phyloP scores from a whole-genome alignment of 2,888 invertebrate genomes.

The Cheilosia soror region DNA sequence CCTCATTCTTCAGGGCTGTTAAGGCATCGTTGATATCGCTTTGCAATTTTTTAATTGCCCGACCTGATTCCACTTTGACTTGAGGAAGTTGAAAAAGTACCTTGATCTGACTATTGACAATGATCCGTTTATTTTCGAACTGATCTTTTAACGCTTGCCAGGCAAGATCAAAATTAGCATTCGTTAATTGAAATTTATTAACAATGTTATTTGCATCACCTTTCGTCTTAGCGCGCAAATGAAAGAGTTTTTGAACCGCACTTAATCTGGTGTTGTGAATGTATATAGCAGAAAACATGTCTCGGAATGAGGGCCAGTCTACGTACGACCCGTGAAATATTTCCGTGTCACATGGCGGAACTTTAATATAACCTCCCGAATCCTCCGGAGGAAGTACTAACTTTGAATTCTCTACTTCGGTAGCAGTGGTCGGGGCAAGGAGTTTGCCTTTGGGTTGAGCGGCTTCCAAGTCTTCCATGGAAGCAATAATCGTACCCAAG shows the following conservation, averaged over 20 bases:
- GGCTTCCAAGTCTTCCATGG: background rate
- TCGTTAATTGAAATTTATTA: background rate
- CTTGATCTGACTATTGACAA: background rate
- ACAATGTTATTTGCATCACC: background rate
- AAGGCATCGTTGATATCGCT: background rate
- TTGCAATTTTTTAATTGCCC: background rate
- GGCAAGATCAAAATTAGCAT: background rate
- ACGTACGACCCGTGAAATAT: background rate
- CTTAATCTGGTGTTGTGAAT: background rate
- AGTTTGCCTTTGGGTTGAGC: background rate
- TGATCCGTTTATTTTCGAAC: background rate
- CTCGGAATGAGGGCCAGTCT: background rate
- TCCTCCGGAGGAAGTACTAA: background rate
- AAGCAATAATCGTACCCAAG: background rate
- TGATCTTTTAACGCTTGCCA: background rate
- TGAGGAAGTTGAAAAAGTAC: background rate
- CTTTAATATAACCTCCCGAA: background rate
- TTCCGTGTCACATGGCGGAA: background rate
- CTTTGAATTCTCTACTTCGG: too few species aligned
- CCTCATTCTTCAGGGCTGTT: background rate
- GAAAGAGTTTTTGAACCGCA: background rate
- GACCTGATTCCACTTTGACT: background rate
- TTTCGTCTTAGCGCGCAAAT: background rate
- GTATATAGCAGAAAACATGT: background rate
- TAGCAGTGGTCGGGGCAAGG: background rate